Percentiles rank a stretch among this genome's conserved stretches.
These are phyloP conservation scores for Chesias legatella DNA, from an alignment of 2,888 invertebrate species.

Conservation along the genomic window DNA sequence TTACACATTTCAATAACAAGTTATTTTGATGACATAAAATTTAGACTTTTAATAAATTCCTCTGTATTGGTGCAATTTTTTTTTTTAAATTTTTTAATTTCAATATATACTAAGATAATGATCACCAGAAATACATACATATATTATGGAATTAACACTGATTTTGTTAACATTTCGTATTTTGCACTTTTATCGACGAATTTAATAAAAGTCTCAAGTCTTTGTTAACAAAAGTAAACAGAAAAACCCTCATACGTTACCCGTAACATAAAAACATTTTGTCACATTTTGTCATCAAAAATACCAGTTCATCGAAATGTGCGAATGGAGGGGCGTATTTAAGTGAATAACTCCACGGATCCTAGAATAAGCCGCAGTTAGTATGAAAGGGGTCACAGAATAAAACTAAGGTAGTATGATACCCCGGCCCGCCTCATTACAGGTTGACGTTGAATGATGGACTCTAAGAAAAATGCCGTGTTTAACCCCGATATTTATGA, in stretches of 20 bases:
- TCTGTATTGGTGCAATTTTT: no score
- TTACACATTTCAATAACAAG: no score
- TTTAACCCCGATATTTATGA: conserved; percentile 61
- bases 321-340: conserved; percentile 49
- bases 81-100: no score
- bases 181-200: no score
- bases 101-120: no score
- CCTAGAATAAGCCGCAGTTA: conserved; percentile 2
- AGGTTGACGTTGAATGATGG: conserved; percentile 69
- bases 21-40: no score
- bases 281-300: conserved; percentile 28
- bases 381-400: not conserved
- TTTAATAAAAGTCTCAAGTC: no score
- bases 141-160: no score
- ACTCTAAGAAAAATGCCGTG: conserved; percentile 59
- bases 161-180: no score
- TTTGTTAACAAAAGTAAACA: conserved; percentile 2
- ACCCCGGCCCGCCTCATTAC: conserved; percentile 63
- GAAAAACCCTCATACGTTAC: conserved; percentile 14
- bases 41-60: no score
- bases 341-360: conserved; percentile 58
- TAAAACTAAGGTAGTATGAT: conserved; percentile 4
- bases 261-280: conserved; percentile 27
- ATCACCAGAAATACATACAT: no score
- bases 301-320: conserved; percentile 47